phyloP scores from a whole-genome alignment of 2,113 vertebrate genomes.

The Turdus rufiventris region DNA sequence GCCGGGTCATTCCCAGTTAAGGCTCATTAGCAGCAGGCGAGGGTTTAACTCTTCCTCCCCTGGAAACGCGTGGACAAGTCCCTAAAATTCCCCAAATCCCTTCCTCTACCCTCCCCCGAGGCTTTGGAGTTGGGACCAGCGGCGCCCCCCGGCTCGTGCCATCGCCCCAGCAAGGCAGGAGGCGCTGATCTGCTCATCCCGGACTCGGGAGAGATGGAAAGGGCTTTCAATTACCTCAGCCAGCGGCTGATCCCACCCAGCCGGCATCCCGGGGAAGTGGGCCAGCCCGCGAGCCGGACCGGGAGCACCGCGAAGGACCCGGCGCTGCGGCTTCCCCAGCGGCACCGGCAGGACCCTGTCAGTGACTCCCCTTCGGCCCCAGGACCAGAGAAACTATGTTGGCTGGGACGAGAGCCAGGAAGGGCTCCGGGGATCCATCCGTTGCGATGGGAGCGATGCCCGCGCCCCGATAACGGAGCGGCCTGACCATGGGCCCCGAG shows the following conservation, averaged over 20 bases:
- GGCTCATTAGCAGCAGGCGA: conserved; percentile 24
- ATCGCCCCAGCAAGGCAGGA: background rate
- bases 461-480: background rate
- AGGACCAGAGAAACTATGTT: background rate
- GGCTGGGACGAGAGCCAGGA: background rate
- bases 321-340: accelerated
- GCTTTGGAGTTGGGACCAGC: background rate
- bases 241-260: conserved; percentile 28
- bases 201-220: background rate
- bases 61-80: background rate
- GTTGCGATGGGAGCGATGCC: background rate
- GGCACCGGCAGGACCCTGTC: background rate
- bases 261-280: background rate
- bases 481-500: background rate
- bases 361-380: accelerated
- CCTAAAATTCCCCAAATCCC: background rate
- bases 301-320: background rate
- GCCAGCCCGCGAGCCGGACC: background rate
- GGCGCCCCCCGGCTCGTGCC: background rate
- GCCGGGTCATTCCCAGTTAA: conserved; percentile 64
- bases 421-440: background rate
- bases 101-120: background rate
- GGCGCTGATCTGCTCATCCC: background rate
- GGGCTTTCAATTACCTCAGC: conserved; percentile 25
- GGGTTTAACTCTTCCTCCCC: conserved; percentile 50